Conservation (phyloP, 2,888 invertebrate genomes). For the Malacosoma neustria region DNA sequence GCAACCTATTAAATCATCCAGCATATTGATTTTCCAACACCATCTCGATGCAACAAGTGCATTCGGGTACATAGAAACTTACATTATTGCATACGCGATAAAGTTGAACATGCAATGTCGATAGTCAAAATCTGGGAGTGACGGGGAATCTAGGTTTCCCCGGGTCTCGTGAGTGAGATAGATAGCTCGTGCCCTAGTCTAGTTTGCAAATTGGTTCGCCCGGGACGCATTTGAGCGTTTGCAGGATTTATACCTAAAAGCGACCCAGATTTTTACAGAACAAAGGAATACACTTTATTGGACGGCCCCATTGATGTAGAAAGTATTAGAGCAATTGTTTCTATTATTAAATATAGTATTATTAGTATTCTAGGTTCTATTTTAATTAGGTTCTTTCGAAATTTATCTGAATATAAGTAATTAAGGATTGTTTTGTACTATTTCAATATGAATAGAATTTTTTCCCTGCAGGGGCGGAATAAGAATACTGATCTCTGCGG, state of each 20-base stretch:
- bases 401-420: too few relatives aligned
- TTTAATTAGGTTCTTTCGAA: too few relatives aligned
- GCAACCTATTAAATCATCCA: background rate
- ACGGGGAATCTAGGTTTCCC: constrained; percentile 49
- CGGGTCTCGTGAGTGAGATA: constrained; percentile 48
- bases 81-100: constrained; percentile 24
- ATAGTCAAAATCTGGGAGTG: constrained; percentile 17
- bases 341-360: too few relatives aligned
- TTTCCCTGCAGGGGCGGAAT: too few relatives aligned
- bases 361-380: too few relatives aligned
- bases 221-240: constrained; percentile 2
- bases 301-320: too few relatives aligned
- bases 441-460: too few relatives aligned
- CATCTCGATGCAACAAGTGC: background rate
- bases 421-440: too few relatives aligned
- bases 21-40: background rate
- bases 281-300: too few relatives aligned
- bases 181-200: constrained; percentile 31
- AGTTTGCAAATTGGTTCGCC: constrained; percentile 28
- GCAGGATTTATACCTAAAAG: background rate
- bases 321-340: too few relatives aligned
- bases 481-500: too few relatives aligned
- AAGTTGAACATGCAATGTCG: constrained; percentile 30
- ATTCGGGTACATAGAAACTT: background rate
- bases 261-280: too few relatives aligned